Evolutionary conservation across 2,113 vertebrate genomes (phyloP).

Genomic region (Falcunculus frontatus): DNA sequence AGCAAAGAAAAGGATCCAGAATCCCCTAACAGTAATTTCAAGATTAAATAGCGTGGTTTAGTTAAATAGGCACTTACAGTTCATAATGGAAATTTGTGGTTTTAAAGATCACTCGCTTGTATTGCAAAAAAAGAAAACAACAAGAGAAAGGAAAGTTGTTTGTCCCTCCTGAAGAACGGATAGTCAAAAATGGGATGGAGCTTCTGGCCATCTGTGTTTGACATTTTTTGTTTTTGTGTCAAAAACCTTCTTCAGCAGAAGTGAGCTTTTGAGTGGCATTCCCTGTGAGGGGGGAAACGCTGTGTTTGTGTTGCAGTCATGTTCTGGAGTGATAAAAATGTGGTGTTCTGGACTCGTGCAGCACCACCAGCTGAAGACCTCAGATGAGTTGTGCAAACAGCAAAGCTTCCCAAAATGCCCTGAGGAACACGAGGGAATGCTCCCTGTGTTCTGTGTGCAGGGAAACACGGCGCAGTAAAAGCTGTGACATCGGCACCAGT

Average conservation of each 20-base stretch:
- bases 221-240: background rate
- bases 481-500: background rate
- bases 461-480: too few species aligned
- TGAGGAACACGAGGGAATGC: accelerated
- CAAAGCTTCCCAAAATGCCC: background rate
- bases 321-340: background rate
- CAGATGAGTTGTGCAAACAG: background rate
- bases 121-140: background rate
- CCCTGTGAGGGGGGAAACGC: accelerated
- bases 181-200: background rate
- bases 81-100: conserved; percentile 33
- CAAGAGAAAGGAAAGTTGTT: background rate
- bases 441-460: background rate
- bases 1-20: conserved; percentile 11
- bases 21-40: conserved; percentile 51
- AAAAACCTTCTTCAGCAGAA: background rate
- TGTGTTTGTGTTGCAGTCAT: accelerated
- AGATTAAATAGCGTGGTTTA: background rate
- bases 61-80: background rate
- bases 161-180: background rate
- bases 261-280: background rate
- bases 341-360: background rate
- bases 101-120: background rate
- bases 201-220: background rate
- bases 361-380: background rate